A percentile compares a stretch with the other conserved stretches of the same genome.
Evolutionary conservation across 2,888 invertebrate genomes (phyloP).

Genomic region (Invenusta paracnida): DNA sequence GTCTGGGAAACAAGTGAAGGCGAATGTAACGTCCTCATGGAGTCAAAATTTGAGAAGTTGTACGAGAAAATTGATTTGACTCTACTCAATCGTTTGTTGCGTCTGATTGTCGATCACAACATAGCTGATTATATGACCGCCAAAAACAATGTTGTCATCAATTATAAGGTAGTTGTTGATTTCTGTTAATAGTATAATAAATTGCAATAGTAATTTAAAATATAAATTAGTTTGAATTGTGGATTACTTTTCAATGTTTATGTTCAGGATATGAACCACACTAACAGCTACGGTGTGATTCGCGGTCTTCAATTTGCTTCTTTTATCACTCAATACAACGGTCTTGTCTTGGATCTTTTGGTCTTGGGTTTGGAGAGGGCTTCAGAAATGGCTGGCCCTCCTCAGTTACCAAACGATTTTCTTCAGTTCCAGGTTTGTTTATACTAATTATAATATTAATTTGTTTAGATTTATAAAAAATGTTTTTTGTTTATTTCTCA

Average conservation of each 20-base stretch:
- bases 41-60: constrained; percentile 94
- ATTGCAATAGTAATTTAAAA: too few relatives aligned
- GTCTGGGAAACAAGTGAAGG: constrained; percentile 99
- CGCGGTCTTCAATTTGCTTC: constrained; percentile 98
- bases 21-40: constrained; percentile 93
- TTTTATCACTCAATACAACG: constrained; percentile 97
- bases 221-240: too few relatives aligned
- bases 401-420: constrained; percentile 98
- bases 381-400: constrained; percentile 98
- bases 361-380: constrained; percentile 91
- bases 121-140: constrained; percentile 99
- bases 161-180: constrained; percentile 75
- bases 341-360: constrained; percentile 88
- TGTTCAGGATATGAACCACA: constrained; percentile 99
- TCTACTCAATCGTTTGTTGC: constrained; percentile 83
- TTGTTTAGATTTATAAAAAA: too few relatives aligned
- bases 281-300: constrained; percentile 97
- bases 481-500: too few relatives aligned
- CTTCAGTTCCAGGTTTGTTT: constrained; percentile 75
- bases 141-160: constrained; percentile 99
- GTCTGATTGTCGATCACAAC: constrained; percentile 97
- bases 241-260: too few relatives aligned
- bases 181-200: too few relatives aligned
- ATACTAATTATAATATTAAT: not conserved
- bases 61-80: constrained; percentile 99